These are phyloP conservation scores for Rhysida immarginata DNA, from an alignment of 1,140 invertebrate species.

Conservation along the genomic window DNA sequence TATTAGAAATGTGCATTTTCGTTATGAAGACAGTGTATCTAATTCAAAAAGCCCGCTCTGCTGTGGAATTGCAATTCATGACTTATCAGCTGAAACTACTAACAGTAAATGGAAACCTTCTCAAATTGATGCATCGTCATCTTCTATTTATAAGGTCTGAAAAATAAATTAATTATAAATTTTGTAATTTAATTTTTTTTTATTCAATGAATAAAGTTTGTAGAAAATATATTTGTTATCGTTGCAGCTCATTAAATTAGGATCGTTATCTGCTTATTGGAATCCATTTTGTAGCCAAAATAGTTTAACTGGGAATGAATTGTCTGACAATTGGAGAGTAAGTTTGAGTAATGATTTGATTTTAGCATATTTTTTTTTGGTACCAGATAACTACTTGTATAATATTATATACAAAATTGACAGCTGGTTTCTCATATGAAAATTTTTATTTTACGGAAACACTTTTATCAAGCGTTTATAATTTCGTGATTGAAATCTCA, in stretches of 20 bases:
- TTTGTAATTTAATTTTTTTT: not conserved
- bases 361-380: no score
- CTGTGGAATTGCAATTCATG: constrained; percentile 61
- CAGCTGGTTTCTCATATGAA: no score
- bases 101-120: constrained; percentile 71
- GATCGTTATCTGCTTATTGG: constrained; percentile 60
- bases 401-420: no score
- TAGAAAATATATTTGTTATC: no score
- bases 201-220: no score
- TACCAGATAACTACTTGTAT: no score
- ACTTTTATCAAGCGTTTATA: no score
- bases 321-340: constrained; percentile 29
- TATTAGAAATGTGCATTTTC: constrained; percentile 60
- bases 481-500: no score
- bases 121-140: constrained; percentile 41
- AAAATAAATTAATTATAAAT: not conserved
- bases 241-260: constrained; percentile 52
- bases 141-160: constrained; percentile 49
- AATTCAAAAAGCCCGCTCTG: constrained; percentile 48
- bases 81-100: constrained; percentile 59
- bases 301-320: constrained; percentile 23
- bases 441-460: no score
- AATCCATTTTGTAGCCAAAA: constrained; percentile 38
- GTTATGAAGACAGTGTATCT: constrained; percentile 60
- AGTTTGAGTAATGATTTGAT: no score